Conservation (phyloP, 2,888 invertebrate species). For the Scaptodrosophila latifasciaeformis region DNA sequence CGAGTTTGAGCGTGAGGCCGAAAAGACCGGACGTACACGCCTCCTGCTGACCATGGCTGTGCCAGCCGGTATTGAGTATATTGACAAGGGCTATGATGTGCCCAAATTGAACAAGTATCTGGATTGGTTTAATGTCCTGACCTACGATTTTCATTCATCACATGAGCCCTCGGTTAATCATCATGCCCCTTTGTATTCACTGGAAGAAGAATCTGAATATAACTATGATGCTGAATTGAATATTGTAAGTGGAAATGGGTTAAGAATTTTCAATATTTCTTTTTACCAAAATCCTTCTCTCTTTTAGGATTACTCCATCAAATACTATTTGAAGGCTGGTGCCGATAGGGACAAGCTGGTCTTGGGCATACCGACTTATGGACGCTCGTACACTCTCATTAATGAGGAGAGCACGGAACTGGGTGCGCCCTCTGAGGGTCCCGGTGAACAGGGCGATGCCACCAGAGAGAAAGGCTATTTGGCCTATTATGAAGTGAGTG, state of each 20-base stretch:
- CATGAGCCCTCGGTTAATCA: slow-evolving; percentile 94
- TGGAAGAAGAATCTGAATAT: slow-evolving; percentile 88
- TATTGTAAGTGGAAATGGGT: slow-evolving; percentile 84
- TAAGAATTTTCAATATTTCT: no score
- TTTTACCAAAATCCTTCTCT: background rate
- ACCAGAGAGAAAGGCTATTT: slow-evolving; percentile 94
- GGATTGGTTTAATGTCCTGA: slow-evolving; percentile 93
- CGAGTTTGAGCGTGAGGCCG: slow-evolving; percentile 90
- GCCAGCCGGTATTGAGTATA: slow-evolving; percentile 93
- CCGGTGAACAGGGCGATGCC: slow-evolving; percentile 92
- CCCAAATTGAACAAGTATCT: slow-evolving; percentile 89
- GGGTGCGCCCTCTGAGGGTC: slow-evolving; percentile 92
- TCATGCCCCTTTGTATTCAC: slow-evolving; percentile 88
- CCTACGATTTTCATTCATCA: slow-evolving; percentile 95
- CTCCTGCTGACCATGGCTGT: slow-evolving; percentile 94
- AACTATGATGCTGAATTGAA: slow-evolving; percentile 91
- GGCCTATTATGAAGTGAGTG: slow-evolving; percentile 90
- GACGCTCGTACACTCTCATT: slow-evolving; percentile 91
- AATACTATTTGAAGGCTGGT: slow-evolving; percentile 86
- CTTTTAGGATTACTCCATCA: slow-evolving; percentile 87
- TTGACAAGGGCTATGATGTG: slow-evolving; percentile 94
- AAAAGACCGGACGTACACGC: slow-evolving; percentile 86
- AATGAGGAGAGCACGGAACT: slow-evolving; percentile 89
- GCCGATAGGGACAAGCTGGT: slow-evolving; percentile 87
- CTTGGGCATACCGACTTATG: slow-evolving; percentile 92